Conservation (phyloP, 1,140 invertebrate genomes). For the Vanessa tameamea region DNA sequence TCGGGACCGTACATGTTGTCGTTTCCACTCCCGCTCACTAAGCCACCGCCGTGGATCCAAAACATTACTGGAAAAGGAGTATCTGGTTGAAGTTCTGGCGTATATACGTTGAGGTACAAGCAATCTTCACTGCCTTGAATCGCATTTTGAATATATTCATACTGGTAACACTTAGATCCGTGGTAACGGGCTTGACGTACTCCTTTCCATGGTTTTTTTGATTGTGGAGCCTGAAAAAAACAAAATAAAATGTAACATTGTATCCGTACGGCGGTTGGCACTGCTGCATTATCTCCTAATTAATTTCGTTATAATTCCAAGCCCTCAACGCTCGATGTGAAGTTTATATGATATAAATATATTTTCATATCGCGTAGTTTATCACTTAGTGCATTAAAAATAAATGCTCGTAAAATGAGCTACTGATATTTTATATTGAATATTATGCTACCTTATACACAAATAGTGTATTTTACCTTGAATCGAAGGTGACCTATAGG, state of each 20-base stretch:
- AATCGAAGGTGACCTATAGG: slow-evolving; percentile 82
- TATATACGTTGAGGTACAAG: slow-evolving; percentile 83
- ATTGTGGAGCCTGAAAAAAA: slow-evolving; percentile 54
- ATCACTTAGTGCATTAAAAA: no score
- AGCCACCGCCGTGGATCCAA: slow-evolving; percentile 81
- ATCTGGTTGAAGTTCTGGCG: slow-evolving; percentile 60
- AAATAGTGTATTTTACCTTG: slow-evolving; percentile 47
- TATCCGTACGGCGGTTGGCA: no score
- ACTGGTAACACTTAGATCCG: slow-evolving; percentile 49
- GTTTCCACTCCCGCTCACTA: slow-evolving; percentile 81
- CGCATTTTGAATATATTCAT: slow-evolving; percentile 26
- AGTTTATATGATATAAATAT: no score
- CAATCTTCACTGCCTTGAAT: slow-evolving; percentile 80
- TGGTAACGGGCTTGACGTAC: slow-evolving; percentile 48
- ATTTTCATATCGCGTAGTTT: no score
- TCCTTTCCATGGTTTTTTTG: slow-evolving; percentile 55
- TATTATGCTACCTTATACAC: no score
- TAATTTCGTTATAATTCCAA: no score
- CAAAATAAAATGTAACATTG: not conserved
- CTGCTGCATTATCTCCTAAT: no score
- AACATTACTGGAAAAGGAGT: slow-evolving; percentile 69
- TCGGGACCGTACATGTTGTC: slow-evolving; percentile 81
- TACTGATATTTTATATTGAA: not conserved
- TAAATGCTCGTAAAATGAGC: no score
- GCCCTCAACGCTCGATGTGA: no score